Evolutionary conservation across 2,888 invertebrate genomes (phyloP), one percentile per base, ranked within the genome.

Genomic region (Erannis defoliaria): DNA sequence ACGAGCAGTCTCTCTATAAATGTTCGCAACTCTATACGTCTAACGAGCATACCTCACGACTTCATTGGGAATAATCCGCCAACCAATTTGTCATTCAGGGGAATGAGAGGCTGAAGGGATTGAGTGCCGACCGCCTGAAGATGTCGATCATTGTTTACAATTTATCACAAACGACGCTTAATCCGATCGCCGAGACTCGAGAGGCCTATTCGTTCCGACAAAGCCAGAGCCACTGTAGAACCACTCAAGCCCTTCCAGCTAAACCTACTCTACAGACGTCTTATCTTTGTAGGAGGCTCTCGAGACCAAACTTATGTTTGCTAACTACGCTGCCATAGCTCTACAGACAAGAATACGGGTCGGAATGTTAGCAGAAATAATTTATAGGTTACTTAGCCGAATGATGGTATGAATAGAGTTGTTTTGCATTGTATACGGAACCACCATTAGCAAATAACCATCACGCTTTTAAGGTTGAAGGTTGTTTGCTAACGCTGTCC

Each of bases 291-390:
- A 12, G 62, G 81, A 74, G 62, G 74, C 76, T 65, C 74, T 81
- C 68, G 60, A 65, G 67, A 70, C 68, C 67, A 76, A 81, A 81
- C 76, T 83, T 81, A 78, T 74, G 72, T 71, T 63, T 64, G 66
- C 66, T 55, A 63, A 56, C 63, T 53, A 62, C 50, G 31, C 31
- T 51, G 53, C 53, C 58, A 62, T 59, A 61, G 56, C 48, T 59
- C 53, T 49, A 45, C 55, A 67, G 62, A 68, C 67, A 48, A 18
- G 48, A 42, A 62, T 56, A 62, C 38, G 58, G 61, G 43, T 57
- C 42, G 45, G 56, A 65, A 70, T 70, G 67, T 70, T 71, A 64
- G 67, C 64, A 60, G 37, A 64, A 67, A 71, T 73, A 70, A 73
- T 67, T 65, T 61, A 70, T 53, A 58, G 31, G 46, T 58, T 64